Conservation (phyloP, 2,888 invertebrate genomes). For the Leptinotarsa juncta region DNA sequence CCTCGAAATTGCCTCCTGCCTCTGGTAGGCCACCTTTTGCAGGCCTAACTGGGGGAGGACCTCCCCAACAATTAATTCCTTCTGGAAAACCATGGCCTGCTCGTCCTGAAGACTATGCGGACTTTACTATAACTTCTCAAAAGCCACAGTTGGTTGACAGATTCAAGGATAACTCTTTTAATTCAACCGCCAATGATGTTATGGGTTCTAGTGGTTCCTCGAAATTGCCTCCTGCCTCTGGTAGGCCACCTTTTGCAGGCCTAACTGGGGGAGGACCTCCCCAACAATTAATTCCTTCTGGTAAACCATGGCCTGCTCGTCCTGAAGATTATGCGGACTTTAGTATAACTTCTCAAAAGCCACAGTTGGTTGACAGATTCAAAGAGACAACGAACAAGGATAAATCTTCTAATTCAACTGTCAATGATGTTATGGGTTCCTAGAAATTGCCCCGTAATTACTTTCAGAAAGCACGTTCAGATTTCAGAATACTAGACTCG, state of each 20-base stretch:
- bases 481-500: constrained; percentile 22
- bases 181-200: background rate
- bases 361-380: constrained; percentile 23
- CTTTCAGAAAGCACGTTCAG: background rate
- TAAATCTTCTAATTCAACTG: background rate
- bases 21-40: too few species aligned
- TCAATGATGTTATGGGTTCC: background rate
- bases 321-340: constrained; percentile 18
- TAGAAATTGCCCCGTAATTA: background rate
- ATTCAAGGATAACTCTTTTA: background rate
- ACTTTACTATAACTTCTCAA: too few species aligned
- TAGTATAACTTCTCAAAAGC: constrained; percentile 1
- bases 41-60: too few species aligned
- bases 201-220: background rate
- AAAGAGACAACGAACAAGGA: constrained; percentile 23
- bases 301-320: constrained; percentile 38
- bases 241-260: too few species aligned
- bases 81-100: too few species aligned
- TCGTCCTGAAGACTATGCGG: too few species aligned
- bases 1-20: too few species aligned
- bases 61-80: too few species aligned
- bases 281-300: constrained; percentile 28
- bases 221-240: background rate
- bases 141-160: background rate
- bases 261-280: constrained; percentile 11